Percentiles rank a stretch among this genome's conserved stretches.
Conservation (phyloP, 1,140 invertebrate genomes). For the Araneus ventricosus region DNA sequence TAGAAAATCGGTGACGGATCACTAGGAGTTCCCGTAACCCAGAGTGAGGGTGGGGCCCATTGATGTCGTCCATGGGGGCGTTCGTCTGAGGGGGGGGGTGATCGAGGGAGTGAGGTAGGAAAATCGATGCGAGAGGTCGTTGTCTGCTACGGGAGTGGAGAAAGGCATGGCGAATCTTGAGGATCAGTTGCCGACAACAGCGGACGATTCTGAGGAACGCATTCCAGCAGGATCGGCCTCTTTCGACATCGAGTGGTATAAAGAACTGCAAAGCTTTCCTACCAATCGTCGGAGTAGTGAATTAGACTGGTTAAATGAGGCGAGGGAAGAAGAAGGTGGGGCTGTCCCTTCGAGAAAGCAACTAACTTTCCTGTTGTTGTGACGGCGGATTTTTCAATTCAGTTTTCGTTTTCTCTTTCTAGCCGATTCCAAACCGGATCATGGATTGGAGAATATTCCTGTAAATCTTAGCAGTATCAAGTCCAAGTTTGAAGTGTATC, state of each 20-base stretch:
- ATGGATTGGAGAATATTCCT: conserved; percentile 90
- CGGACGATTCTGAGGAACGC: not conserved
- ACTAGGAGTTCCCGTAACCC: not conserved
- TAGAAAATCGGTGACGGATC: not conserved
- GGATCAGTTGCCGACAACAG: not conserved
- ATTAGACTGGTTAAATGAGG: conserved; percentile 53
- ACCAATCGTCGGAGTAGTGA: conserved; percentile 29
- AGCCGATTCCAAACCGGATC: conserved; percentile 93
- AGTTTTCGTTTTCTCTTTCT: conserved; percentile 78
- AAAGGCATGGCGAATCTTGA: conserved; percentile 61
- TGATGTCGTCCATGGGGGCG: conserved; percentile 70
- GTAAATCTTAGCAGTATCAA: conserved; percentile 85
- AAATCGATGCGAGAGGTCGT: conserved; percentile 65
- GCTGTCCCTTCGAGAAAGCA: not conserved
- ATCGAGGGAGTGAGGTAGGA: conserved; percentile 9
- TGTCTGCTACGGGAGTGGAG: conserved; percentile 49
- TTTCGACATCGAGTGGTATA: conserved; percentile 65
- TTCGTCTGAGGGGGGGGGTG: conserved; percentile 12
- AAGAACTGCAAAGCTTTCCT: conserved; percentile 62
- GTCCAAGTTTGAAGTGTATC: conserved; percentile 87
- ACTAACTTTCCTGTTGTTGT: not conserved
- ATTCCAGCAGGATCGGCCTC: conserved; percentile 35
- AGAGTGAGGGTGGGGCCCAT: conserved; percentile 50
- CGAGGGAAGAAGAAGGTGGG: conserved; percentile 31
- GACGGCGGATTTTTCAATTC: not conserved